A percentile compares a stretch with the other conserved stretches of the same genome.
phyloP scores from a whole-genome alignment of 2,797 vertebrate genomes.

The Cebuella pygmaea region DNA sequence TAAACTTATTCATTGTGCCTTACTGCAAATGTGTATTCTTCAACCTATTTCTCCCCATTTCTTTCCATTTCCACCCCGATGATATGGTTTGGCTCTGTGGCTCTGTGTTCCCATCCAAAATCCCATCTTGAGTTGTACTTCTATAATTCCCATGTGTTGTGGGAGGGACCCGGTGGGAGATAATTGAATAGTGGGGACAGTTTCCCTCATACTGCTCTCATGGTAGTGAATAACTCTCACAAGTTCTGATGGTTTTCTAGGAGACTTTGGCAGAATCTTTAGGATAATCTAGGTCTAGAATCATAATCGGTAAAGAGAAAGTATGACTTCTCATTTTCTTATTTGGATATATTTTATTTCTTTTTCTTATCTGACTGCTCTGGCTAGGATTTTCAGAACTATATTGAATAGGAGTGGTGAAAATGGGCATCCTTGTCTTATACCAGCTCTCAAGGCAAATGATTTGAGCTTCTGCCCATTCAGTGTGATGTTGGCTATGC shows the following conservation, averaged over 20 bases:
- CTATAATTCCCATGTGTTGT: neutral
- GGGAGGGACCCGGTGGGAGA: neutral
- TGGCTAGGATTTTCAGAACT: neutral
- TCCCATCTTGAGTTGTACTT: neutral
- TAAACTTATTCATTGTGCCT: neutral
- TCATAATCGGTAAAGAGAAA: neutral
- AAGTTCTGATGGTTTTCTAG: neutral
- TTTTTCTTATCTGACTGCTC: neutral
- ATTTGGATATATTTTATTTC: neutral
- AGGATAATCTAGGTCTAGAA: neutral
- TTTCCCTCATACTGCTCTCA: neutral
- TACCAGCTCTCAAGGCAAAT: neutral
- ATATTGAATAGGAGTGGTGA: neutral
- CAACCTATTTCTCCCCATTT: neutral
- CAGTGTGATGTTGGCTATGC: neutral
- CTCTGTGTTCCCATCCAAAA: neutral
- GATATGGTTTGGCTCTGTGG: neutral
- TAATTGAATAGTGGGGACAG: neutral
- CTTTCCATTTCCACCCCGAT: accelerated
- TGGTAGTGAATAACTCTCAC: neutral
- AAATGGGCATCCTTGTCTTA: neutral
- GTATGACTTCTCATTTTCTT: neutral
- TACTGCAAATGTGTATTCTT: neutral
- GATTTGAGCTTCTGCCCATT: neutral
- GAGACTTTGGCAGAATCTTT: neutral